These are phyloP conservation scores for Homarus americanus DNA, from an alignment of 1,140 invertebrate species.

Conservation along the genomic window DNA sequence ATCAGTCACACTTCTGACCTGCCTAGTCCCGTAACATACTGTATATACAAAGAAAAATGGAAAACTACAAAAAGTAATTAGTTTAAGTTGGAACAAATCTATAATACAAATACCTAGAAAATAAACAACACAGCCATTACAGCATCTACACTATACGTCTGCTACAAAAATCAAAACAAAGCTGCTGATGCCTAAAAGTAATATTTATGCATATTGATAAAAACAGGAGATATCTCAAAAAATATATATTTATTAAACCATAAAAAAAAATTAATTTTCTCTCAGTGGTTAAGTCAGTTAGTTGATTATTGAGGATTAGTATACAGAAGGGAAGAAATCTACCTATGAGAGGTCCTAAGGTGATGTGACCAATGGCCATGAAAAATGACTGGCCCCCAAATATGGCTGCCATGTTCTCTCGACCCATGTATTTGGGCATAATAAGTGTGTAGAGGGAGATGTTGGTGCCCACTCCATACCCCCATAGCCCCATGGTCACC, in stretches of 20 bases:
- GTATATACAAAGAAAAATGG: too few relatives aligned
- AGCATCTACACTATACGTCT: too few relatives aligned
- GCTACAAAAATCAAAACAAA: neutral
- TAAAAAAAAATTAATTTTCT: neutral
- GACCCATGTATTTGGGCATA: slow-evolving; percentile 42
- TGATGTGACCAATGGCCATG: slow-evolving; percentile 14
- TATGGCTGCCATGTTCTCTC: slow-evolving; percentile 29
- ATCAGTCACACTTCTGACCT: too few relatives aligned
- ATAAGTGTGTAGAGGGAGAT: slow-evolving; percentile 37
- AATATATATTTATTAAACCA: neutral
- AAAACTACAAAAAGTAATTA: too few relatives aligned
- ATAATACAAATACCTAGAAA: too few relatives aligned
- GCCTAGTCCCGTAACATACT: too few relatives aligned
- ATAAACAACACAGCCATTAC: too few relatives aligned
- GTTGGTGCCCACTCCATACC: slow-evolving; percentile 34
- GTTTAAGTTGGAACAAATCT: too few relatives aligned
- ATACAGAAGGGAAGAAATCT: too few relatives aligned
- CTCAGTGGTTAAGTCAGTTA: neutral
- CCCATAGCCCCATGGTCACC: slow-evolving; percentile 28
- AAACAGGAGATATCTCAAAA: too few relatives aligned
- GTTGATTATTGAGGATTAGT: too few relatives aligned
- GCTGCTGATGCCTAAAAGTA: neutral
- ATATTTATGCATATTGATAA: neutral
- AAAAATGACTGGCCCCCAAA: slow-evolving; percentile 22
- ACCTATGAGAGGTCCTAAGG: slow-evolving; percentile 38